Evolutionary conservation across 1,140 invertebrate genomes (phyloP), one percentile per base, ranked within the genome.

Genomic region (Gonatopus flavifemur): DNA sequence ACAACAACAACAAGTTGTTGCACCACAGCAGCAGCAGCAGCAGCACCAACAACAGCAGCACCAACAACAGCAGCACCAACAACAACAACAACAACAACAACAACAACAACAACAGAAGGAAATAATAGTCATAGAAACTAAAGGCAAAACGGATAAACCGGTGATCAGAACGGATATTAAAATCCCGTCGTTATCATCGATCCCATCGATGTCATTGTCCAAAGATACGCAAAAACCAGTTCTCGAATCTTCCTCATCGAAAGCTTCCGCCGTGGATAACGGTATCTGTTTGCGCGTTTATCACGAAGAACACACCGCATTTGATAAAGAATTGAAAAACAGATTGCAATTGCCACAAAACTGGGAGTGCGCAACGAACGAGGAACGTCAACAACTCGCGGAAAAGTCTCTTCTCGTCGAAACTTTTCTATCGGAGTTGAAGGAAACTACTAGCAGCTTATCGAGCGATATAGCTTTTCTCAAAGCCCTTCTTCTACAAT

Each of bases 271-370:
- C 10, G n/a, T 44, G 9, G 53, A 61, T 8, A 49, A 60, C 10
- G 38, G n/a, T 7, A 49, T 71, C 16, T 74, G 69, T 42, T 24
- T 72, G 28, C 55, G 55, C 2, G 72, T 67, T 18, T 77, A 69
- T 38, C 24, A 59, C 5, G 70, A 77, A 19, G 70, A 83, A 59
- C 71, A 78, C 20, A 54, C 40, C 3, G 65, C 75, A 20, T 84
- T 84, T 66, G 72, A 81, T 21, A 76, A 72, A 39, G 82, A 84
- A 59, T 45, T 84, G 16, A 60, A 64, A 32, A 60, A 59, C 39
- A 67, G 64, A 55, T 18, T 69, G 9, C 42, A 57, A 25, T 28
- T 28, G 25, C 22, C 38, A 3, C 52, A 63, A 10, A 32, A 30
- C n/a, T 70, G 59, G 55, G 55, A 74, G 12, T 66, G 66, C 24